A percentile compares a stretch with the other conserved stretches of the same genome.
These are phyloP conservation scores for Hyalella azteca DNA, from an alignment of 2,888 invertebrate genomes.

Conservation along the genomic window DNA sequence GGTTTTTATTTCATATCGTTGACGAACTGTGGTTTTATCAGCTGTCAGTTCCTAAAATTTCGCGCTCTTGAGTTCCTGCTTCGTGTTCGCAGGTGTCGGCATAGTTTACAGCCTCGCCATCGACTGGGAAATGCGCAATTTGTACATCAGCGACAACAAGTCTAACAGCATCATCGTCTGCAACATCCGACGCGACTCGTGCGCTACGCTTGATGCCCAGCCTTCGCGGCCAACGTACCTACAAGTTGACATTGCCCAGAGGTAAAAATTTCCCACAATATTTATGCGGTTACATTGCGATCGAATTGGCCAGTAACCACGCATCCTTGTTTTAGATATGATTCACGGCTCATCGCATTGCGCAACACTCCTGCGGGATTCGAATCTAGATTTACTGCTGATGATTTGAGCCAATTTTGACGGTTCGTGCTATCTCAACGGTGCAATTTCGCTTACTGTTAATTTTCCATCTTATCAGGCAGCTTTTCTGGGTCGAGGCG, in stretches of 20 bases:
- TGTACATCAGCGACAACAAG: conserved; percentile 39
- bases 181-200: neutral
- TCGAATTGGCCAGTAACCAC: neutral
- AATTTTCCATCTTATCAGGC: neutral
- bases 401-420: too few species aligned
- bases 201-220: neutral
- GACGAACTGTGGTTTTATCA: too few species aligned
- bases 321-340: neutral
- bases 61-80: neutral
- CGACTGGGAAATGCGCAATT: conserved; percentile 49
- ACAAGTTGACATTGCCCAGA: conserved; percentile 37
- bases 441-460: too few species aligned
- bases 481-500: neutral
- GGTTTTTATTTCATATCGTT: too few species aligned
- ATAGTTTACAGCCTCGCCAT: conserved; percentile 42
- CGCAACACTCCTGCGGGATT: neutral
- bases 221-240: neutral
- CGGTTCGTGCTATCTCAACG: too few species aligned
- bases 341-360: neutral
- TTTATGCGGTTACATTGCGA: neutral
- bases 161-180: conserved; percentile 38
- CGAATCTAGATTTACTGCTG: too few species aligned
- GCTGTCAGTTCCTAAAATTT: neutral
- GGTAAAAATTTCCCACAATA: conserved; percentile 38
- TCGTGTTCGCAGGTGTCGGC: conserved; percentile 24